Base-by-base conservation (phyloP, 2,888 invertebrate genomes). In the Pardosa pseudoannulata region DNA sequence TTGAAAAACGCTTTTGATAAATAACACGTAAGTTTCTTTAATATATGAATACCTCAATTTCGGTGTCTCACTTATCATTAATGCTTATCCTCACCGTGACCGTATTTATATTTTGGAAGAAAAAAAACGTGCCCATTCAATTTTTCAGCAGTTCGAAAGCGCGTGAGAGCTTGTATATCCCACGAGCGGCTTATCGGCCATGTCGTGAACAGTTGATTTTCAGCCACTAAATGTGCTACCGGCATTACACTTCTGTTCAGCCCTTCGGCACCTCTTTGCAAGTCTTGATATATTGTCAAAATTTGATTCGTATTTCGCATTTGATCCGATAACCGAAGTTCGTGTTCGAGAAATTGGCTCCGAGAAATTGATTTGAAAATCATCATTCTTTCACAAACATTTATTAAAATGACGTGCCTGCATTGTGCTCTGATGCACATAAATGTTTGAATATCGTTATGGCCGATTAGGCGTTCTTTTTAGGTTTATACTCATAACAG, bases 121-220 rank as follows among this genome's bases (percentile, higher is more conserved):
- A 67, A 41, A 23, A 76, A 76, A 82, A 64, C 81, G 68, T 75
- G 70, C 81, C 29, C 41, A 62, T 81, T 75, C 81, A 81, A 81
- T 81, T 81, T 81, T 75, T 74, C 68, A 82, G 71, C 64, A 62
- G 50, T 80, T 56, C 29, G 64, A 68, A 65, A 79, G 41, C 31
- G 19, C 65, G 32, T 67, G 46, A 65, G 46, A 19, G 56, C 56
- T 68, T 36, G 50, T 79, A 5, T 31, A 76, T 7, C 13, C 23
- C 19, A n/a, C 5, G 11, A 67, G 32, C 67, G 7, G 68, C 39
- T 68, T 36, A 68, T 68, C 39, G 39, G 68, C n/a, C 23, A 23
- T 23, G 39, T 68, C 29, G 29, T 19, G 36, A 64, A 46, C 36
- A 46, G 62, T 32, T 74, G 67, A 68, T 68, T 81, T 68, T 56